These are phyloP conservation scores for Diabrotica balteata DNA, from an alignment of 2,888 invertebrate species.

Conservation along the genomic window DNA sequence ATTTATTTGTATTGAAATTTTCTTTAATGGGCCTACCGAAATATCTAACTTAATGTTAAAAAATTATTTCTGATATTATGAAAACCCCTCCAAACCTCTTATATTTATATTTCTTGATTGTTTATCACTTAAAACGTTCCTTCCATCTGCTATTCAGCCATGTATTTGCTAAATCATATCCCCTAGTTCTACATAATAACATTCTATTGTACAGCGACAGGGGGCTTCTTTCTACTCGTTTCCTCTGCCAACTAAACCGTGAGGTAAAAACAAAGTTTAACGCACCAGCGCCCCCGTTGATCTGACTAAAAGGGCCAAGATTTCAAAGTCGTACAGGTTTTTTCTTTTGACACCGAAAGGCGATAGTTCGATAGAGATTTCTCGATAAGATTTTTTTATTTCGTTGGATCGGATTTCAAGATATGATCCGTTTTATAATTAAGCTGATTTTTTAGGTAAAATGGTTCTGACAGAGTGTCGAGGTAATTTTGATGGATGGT, in stretches of 20 bases:
- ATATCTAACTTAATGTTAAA: too few species aligned
- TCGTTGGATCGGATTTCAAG: constrained; percentile 11
- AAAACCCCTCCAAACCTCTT: too few species aligned
- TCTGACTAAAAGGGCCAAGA: constrained; percentile 5
- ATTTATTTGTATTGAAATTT: too few species aligned
- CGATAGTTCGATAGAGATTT: constrained; percentile 14
- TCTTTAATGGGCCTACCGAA: too few species aligned
- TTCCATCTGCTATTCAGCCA: too few species aligned
- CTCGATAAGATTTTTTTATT: constrained; percentile 3
- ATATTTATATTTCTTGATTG: too few species aligned
- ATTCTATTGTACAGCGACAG: constrained; percentile 1
- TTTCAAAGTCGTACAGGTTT: background rate
- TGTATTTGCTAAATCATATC: too few species aligned
- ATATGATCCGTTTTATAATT: constrained; percentile 6
- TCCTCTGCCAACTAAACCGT: background rate
- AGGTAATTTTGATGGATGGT: background rate
- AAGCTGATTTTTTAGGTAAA: constrained; percentile 9
- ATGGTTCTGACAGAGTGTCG: constrained; percentile 5
- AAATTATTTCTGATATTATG: too few species aligned
- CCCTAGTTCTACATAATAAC: too few species aligned
- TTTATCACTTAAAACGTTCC: too few species aligned
- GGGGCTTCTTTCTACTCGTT: constrained; percentile 1
- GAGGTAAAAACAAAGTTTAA: constrained; percentile 6
- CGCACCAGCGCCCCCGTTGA: constrained; percentile 16
- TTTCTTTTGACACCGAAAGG: constrained; percentile 14